Base-by-base conservation (phyloP, 2,888 invertebrate genomes). In the Palloptera scutellata region DNA sequence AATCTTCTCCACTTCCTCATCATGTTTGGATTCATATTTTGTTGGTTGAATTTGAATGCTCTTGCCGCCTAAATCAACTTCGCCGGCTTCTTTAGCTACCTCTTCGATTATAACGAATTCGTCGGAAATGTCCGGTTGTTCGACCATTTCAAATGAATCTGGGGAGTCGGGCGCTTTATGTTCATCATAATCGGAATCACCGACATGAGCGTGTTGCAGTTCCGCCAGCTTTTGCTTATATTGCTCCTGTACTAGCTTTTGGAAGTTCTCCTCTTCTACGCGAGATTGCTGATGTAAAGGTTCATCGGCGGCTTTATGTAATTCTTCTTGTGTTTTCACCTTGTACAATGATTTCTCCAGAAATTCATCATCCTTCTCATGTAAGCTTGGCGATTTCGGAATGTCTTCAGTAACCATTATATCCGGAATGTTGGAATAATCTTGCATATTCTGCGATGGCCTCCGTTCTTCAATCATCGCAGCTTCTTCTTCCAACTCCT, bases 21-120 rank as follows among this genome's bases (percentile, higher is more conserved):
- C 91, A 73, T 90, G 89, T 69, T 88, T 89, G 70, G 89, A 88
- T 6, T 87, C 85, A 74, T 86, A 87, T 74, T 86, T 86, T 58
- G 85, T 86, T 53, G 86, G 78, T 71, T 86, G 86, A 67, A 94
- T 94, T 72, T 88, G 87, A 13, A 94, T 88, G 81, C 93, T 92
- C 86, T 93, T 92, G 0, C 94, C 94, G 84, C 94, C 94, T 2
- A 90, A 87, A 77, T 94, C 94, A 67, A 89, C 90, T 85, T 95
- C 95, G 75, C 91, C 89, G 0, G 94, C 94, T 86, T 95, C 94
- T 80, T 91, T 92, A 1, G 92, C 94, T 1, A 95, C 94, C 83
- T 95, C 95, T 85, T 94, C 94, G 71, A 94, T 92, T 0, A 94
- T 93, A 0, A 95, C 93, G 79, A 94, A 94, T 76, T 95, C 94